Conservation (phyloP, 2,113 vertebrate species). For the Vanacampus margaritifer region DNA sequence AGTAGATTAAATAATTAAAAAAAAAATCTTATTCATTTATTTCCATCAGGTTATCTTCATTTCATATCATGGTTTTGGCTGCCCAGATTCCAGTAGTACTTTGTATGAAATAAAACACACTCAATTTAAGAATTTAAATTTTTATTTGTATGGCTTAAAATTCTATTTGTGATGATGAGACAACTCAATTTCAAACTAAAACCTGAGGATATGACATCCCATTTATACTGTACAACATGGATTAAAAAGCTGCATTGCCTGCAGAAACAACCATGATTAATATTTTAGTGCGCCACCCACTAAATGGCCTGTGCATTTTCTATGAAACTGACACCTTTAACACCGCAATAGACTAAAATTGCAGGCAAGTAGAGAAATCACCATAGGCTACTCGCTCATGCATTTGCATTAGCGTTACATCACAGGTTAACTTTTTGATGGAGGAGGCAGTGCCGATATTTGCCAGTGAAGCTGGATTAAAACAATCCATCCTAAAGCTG, state of each 20-base stretch:
- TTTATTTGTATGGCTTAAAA: constrained; percentile 58
- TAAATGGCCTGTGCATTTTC: constrained; percentile 20
- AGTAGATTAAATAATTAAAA: too few relatives aligned
- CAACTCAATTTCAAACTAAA: constrained; percentile 23
- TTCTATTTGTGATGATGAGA: constrained; percentile 24
- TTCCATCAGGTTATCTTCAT: too few relatives aligned
- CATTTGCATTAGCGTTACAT: constrained; percentile 28
- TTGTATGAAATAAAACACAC: constrained; percentile 11
- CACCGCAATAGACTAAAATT: constrained; percentile 15
- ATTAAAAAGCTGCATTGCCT: constrained; percentile 29
- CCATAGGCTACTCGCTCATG: neutral
- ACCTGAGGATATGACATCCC: constrained; percentile 22
- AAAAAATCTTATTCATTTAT: too few relatives aligned
- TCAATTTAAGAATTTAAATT: constrained; percentile 26
- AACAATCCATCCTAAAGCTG: constrained; percentile 4
- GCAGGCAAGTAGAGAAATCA: neutral
- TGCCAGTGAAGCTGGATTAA: constrained; percentile 5
- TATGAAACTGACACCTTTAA: constrained; percentile 28
- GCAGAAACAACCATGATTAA: constrained; percentile 31
- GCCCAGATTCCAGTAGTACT: too few relatives aligned
- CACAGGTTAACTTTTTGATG: constrained; percentile 5
- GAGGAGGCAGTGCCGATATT: constrained; percentile 27
- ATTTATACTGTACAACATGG: constrained; percentile 6
- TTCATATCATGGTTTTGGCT: too few relatives aligned
- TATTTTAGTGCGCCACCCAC: constrained; percentile 40